Evolutionary conservation across 2,888 invertebrate species (phyloP).

Genomic region (Azorinus chamasolen): DNA sequence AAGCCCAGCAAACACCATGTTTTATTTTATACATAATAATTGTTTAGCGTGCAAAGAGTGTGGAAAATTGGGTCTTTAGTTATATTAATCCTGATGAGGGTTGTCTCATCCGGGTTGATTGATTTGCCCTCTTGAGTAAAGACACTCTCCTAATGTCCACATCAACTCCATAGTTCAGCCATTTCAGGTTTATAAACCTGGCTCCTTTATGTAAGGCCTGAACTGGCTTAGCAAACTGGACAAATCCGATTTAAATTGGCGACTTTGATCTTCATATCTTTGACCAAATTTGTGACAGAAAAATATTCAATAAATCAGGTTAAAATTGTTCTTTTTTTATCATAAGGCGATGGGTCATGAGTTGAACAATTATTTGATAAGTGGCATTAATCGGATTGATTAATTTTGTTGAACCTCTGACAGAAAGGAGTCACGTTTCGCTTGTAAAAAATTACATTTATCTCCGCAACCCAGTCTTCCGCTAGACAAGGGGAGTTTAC

Average conservation of each 20-base stretch:
- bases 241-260: no score
- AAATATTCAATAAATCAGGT: background rate
- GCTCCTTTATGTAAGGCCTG: slow-evolving; percentile 30
- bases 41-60: no score
- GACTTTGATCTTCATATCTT: no score
- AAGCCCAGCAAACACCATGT: no score
- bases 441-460: slow-evolving; percentile 60
- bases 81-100: no score
- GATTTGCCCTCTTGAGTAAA: slow-evolving; percentile 21
- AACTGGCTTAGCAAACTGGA: background rate
- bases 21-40: no score
- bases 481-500: no score
- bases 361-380: slow-evolving; percentile 48
- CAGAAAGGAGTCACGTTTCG: slow-evolving; percentile 46
- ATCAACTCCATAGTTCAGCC: slow-evolving; percentile 24
- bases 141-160: slow-evolving; percentile 22
- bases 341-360: slow-evolving; percentile 41
- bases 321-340: slow-evolving; percentile 48
- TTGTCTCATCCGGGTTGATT: no score
- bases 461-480: slow-evolving; percentile 5
- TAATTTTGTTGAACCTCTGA: slow-evolving; percentile 40
- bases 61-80: no score
- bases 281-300: no score
- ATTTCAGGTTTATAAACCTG: slow-evolving; percentile 29
- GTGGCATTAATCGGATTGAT: slow-evolving; percentile 46